Conservation (phyloP, 2,113 vertebrate genomes). For the Pterophyllum scalare region DNA sequence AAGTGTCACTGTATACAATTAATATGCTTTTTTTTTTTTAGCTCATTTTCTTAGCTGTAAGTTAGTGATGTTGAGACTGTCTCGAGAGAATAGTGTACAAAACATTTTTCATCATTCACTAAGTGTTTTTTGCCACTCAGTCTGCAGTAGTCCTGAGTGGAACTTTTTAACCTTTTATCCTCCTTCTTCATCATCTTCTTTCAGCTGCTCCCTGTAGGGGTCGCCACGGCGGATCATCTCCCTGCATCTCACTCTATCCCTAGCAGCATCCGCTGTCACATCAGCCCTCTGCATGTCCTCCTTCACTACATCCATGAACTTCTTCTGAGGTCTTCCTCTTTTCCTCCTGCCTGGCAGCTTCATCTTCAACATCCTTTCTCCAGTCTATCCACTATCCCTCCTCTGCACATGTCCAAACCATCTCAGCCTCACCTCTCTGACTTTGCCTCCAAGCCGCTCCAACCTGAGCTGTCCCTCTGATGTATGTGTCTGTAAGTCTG, state of each 20-base stretch:
- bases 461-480: background rate
- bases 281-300: background rate
- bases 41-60: too few relatives aligned
- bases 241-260: background rate
- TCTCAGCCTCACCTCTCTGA: background rate
- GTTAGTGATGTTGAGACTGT: background rate
- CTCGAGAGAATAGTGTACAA: background rate
- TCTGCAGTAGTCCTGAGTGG: background rate
- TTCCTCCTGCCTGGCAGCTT: slow-evolving; percentile 1
- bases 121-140: background rate
- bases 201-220: background rate
- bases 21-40: background rate
- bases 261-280: background rate
- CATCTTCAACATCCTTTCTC: slow-evolving; percentile 1
- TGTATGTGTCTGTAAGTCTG: background rate
- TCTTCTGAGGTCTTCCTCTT: background rate
- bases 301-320: background rate
- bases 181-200: background rate
- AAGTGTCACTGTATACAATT: background rate
- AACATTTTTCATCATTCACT: background rate
- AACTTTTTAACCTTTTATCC: too few relatives aligned
- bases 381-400: background rate
- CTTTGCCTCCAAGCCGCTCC: background rate
- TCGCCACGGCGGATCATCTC: background rate
- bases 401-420: background rate